Base-by-base conservation (phyloP, 2,113 vertebrate species). In the Podiceps cristatus region DNA sequence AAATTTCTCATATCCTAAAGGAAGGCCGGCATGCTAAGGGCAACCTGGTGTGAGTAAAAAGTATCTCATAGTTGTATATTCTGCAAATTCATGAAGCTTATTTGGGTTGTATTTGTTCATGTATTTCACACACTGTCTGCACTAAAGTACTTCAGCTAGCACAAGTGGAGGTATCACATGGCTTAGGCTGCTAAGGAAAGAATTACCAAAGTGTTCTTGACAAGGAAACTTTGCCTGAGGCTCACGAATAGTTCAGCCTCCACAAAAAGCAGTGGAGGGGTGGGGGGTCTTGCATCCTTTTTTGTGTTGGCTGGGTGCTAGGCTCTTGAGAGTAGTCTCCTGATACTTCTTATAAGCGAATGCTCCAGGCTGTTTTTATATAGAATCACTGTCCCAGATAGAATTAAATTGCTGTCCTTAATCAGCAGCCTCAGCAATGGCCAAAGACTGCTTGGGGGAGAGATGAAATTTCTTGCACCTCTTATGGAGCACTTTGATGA, bases 281-380 rank as follows among this genome's bases (percentile, higher is more conserved):
- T 49, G 25, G 13, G 13, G 14, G 13, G 5, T 56, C 33, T 68
- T 37, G 28, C 42, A 72, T 66, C 9, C 8, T 4, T 4, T 8
- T 86, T 81, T 58, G 1, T 64, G 13, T 78, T 78, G 47, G 2
- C 58, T 93, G 53, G 28, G 13, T 85, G 16, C 42, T 86, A 60
- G 7, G 9, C 67, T 69, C 55, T 66, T 82, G 42, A 60, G 71
- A 72, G 11, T 77, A 37, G 23, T 86, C 19, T 81, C 73, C 69
- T 79, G 58, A 53, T 96, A 78, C 12, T 82, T 33, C 29, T 88
- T 68, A 5, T 10, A 58, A 85, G 55, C 27, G 4, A 71, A 75
- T 91, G 56, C 56, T 73, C 31, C 88, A 68, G 56, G 63, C 40
- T 95, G 53, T 68, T 90, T 89, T 89, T 78, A n/a, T 93, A 78